Evolutionary conservation across 1,140 invertebrate species (phyloP).

Genomic region (Caenorhabditis tropicalis): DNA sequence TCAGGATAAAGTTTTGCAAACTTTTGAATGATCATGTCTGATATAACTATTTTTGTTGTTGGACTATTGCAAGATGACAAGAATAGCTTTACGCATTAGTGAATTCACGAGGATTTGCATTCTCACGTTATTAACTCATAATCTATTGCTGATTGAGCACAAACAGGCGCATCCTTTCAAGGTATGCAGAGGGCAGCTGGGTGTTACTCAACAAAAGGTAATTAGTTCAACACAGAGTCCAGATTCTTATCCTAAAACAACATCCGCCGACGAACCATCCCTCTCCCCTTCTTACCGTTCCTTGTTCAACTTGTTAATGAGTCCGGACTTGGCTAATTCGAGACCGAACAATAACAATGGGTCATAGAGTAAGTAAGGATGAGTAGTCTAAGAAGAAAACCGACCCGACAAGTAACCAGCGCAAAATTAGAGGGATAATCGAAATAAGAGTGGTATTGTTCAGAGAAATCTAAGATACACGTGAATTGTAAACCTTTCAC

Average conservation of each 20-base stretch:
- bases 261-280: constrained; percentile 3
- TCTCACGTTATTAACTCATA: constrained; percentile 37
- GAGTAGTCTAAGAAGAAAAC: neutral
- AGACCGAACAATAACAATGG: constrained; percentile 27
- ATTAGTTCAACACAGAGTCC: neutral
- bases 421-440: neutral
- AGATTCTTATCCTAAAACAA: constrained; percentile 1
- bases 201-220: constrained; percentile 39
- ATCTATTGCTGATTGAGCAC: constrained; percentile 20
- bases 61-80: too few relatives aligned
- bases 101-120: neutral
- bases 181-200: neutral
- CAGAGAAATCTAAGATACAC: neutral
- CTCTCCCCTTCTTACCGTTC: neutral
- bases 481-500: neutral
- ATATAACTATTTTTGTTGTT: too few relatives aligned
- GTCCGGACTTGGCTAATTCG: constrained; percentile 38
- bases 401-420: neutral
- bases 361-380: neutral
- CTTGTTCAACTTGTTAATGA: constrained; percentile 42
- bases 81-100: neutral
- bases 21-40: too few relatives aligned
- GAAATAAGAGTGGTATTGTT: neutral
- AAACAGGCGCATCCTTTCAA: constrained; percentile 33
- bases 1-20: too few relatives aligned